Evolutionary conservation across 2,888 invertebrate genomes (phyloP).

Genomic region (Anorthoa munda): DNA sequence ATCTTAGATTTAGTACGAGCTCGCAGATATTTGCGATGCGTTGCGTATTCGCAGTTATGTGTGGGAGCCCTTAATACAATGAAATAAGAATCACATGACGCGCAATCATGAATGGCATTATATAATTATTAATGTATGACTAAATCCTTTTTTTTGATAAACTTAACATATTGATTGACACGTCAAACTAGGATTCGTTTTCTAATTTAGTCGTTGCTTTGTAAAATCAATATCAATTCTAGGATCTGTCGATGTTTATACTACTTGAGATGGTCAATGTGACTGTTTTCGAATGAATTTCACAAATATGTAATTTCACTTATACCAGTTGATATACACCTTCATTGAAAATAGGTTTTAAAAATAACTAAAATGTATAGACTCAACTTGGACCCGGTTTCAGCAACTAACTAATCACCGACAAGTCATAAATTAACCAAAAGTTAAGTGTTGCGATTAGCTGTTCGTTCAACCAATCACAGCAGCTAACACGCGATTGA

Average conservation of each 20-base stretch:
- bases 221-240: neutral
- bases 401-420: neutral
- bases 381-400: neutral
- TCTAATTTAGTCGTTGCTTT: neutral
- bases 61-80: too few relatives aligned
- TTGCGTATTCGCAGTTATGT: too few relatives aligned
- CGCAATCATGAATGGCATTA: neutral
- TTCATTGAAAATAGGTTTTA: neutral
- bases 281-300: constrained; percentile 22
- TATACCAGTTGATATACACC: neutral
- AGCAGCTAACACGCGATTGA: neutral
- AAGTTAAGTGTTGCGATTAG: neutral
- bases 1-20: too few relatives aligned
- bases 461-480: neutral
- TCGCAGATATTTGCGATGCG: too few relatives aligned
- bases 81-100: neutral
- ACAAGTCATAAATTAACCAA: neutral
- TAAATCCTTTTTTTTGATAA: too few relatives aligned
- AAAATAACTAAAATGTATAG: neutral
- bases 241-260: neutral
- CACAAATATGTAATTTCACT: neutral
- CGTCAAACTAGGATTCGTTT: neutral
- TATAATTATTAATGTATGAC: too few relatives aligned
- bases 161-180: neutral
- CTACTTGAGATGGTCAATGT: neutral